These are phyloP conservation scores for Luperina testacea DNA, from an alignment of 2,888 invertebrate species.

Conservation along the genomic window DNA sequence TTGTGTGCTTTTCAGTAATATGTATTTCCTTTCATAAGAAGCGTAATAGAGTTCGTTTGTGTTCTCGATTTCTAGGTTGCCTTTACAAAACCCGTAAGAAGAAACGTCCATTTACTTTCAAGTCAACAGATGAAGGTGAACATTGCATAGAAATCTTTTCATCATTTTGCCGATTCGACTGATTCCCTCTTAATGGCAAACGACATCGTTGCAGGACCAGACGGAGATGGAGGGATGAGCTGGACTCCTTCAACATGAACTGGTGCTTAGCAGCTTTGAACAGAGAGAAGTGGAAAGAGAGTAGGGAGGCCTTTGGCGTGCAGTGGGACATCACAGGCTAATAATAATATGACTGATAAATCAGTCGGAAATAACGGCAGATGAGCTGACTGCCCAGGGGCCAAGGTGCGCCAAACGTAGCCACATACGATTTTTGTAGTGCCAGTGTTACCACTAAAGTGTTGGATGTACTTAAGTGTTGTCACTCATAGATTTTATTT, in stretches of 20 bases:
- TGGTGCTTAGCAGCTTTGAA: too few species aligned
- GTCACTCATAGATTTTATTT: background rate
- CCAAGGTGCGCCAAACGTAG: background rate
- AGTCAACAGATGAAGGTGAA: too few species aligned
- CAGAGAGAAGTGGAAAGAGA: too few species aligned
- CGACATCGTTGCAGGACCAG: too few species aligned
- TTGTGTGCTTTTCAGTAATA: background rate
- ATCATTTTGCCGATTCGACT: too few species aligned
- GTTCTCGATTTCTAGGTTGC: background rate
- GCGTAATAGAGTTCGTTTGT: background rate
- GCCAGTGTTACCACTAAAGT: background rate
- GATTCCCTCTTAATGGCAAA: too few species aligned
- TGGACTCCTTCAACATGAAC: too few species aligned
- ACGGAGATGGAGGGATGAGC: too few species aligned
- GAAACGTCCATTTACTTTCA: background rate
- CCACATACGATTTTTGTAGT: background rate
- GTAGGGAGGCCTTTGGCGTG: too few species aligned
- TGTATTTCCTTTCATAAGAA: background rate
- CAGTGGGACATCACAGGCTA: too few species aligned
- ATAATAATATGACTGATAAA: too few species aligned
- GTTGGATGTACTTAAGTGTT: background rate
- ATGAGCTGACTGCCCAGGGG: background rate
- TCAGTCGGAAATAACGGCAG: background rate
- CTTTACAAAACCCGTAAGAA: background rate
- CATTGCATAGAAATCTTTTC: background rate